phyloP scores from a whole-genome alignment of 2,113 vertebrate genomes.

The Cryptotis parvus region DNA sequence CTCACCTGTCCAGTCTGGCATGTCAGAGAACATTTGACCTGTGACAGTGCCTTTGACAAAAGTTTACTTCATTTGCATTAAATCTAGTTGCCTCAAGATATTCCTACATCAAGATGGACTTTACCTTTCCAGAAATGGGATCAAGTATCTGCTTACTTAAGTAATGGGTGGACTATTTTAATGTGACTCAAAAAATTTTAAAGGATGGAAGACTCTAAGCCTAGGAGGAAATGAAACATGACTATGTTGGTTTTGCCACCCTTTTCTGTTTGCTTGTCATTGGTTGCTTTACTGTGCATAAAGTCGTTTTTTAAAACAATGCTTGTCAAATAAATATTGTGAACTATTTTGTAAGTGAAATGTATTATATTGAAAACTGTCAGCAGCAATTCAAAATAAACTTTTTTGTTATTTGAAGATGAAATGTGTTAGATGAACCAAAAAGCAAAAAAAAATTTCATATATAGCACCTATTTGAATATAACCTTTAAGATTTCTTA shows the following conservation, averaged over 20 bases:
- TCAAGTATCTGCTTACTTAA: slow-evolving; percentile 73
- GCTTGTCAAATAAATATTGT: slow-evolving; percentile 86
- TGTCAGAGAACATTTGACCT: slow-evolving; percentile 75
- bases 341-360: slow-evolving; percentile 85
- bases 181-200: slow-evolving; percentile 68
- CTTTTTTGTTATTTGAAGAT: slow-evolving; percentile 82
- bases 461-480: slow-evolving; percentile 87
- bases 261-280: slow-evolving; percentile 82
- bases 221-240: slow-evolving; percentile 54
- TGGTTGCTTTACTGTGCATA: slow-evolving; percentile 86
- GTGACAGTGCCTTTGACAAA: slow-evolving; percentile 77
- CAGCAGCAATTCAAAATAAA: slow-evolving; percentile 79
- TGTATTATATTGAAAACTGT: slow-evolving; percentile 85
- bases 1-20: slow-evolving; percentile 79
- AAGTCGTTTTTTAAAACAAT: slow-evolving; percentile 82
- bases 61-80: slow-evolving; percentile 70
- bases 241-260: slow-evolving; percentile 79
- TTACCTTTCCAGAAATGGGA: slow-evolving; percentile 63
- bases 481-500: slow-evolving; percentile 86
- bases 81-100: slow-evolving; percentile 65
- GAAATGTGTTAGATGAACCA: slow-evolving; percentile 85
- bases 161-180: slow-evolving; percentile 64
- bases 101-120: slow-evolving; percentile 71
- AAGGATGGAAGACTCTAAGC: slow-evolving; percentile 64
- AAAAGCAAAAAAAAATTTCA: slow-evolving; percentile 83